Evolutionary conservation across 2,113 vertebrate species (phyloP).

Genomic region (Gambusia affinis): DNA sequence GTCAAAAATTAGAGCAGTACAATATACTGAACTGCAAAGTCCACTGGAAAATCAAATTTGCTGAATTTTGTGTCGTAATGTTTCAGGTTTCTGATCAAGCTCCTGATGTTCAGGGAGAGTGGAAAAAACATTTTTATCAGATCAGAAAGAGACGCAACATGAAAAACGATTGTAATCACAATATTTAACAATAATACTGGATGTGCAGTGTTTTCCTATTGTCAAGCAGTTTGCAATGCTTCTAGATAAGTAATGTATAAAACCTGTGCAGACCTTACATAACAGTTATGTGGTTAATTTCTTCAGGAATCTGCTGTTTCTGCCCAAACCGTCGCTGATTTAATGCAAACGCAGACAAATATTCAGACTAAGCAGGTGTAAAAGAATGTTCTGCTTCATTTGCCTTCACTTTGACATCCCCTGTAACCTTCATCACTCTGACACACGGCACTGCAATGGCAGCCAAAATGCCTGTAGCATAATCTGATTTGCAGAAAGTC

Average conservation of each 20-base stretch:
- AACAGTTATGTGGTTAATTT: conserved; percentile 20
- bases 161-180: neutral
- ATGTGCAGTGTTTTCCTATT: neutral
- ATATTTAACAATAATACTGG: neutral
- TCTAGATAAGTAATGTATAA: conserved; percentile 37
- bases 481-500: conserved; percentile 16
- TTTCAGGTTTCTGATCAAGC: neutral
- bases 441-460: conserved; percentile 20
- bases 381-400: conserved; percentile 19
- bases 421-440: conserved; percentile 34
- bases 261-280: conserved; percentile 31
- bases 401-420: conserved; percentile 34
- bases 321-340: neutral
- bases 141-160: neutral
- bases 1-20: conserved; percentile 48
- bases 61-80: neutral
- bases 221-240: neutral
- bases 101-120: neutral
- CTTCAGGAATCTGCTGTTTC: conserved; percentile 1
- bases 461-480: conserved; percentile 18
- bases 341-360: conserved; percentile 25
- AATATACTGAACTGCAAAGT: neutral
- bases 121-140: neutral
- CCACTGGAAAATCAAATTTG: neutral
- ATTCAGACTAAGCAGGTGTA: conserved; percentile 39